Base-by-base conservation (phyloP, 2,113 vertebrate genomes). In the Proterorhinus semilunaris region DNA sequence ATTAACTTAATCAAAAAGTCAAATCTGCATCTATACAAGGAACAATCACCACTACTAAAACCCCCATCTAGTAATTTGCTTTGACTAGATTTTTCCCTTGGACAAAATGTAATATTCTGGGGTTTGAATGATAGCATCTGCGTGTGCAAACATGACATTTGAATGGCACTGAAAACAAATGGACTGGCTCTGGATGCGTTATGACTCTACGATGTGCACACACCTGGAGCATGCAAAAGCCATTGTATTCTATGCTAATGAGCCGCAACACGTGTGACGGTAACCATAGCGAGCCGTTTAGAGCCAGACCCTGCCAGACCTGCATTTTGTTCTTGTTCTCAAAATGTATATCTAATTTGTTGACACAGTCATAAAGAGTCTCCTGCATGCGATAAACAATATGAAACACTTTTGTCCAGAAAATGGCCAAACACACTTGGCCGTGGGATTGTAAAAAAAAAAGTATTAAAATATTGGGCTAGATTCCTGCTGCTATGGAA, bases 51-150 rank as follows among this genome's bases (percentile, higher is more conserved):
- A 54, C 47, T 46, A 17, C 68, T 66, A 55, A 66, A 72, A 68
- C 55, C 62, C 73, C 71, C 75, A 69, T 66, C 58, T 10, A 52
- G 78, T 69, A 68, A 83, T 88, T 77, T 77, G 63, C 57, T 73
- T 43, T 62, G 17, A 62, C 73, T 83, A 54, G 21, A 66, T 66
- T 83, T 47, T 58, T 71, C 71, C 68, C 57, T 27, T 48, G 58
- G 78, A 43, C 71, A 57, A 13, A 80, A 80, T 82, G 68, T 72
- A 75, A 63, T 70, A 78, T 76, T 66, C 76, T 82, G 76, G 62
- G 43, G 61, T 75, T 55, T 76, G 74, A 87, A 86, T 74, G 85
- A 85, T 83, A 70, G 71, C 83, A 81, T 83, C 84, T 69, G 69
- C 53, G 74, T 74, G 67, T 67, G 55, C 58, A 75, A 82, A 86